Evolutionary conservation across 2,797 vertebrate genomes (phyloP).

Genomic region (Scleropages formosus): DNA sequence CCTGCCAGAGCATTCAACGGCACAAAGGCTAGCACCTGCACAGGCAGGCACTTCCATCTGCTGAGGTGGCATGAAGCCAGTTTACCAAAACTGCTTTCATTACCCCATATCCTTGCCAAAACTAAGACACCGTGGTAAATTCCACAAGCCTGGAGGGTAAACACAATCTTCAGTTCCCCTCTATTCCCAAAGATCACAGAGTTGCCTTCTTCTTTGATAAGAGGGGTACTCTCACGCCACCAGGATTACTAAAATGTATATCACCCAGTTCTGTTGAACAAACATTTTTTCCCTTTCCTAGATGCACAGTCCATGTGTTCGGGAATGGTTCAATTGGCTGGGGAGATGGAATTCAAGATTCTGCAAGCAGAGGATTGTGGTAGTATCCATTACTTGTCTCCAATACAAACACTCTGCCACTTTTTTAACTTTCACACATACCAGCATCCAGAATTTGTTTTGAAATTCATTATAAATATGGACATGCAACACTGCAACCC

Average conservation of each 20-base stretch:
- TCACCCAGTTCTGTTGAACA: neutral
- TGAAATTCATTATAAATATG: too few relatives aligned
- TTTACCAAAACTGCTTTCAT: neutral
- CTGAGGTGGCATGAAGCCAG: neutral
- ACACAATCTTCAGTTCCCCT: neutral
- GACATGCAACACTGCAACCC: too few relatives aligned
- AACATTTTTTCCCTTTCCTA: neutral
- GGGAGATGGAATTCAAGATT: neutral
- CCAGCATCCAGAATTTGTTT: too few relatives aligned
- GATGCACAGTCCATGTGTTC: neutral
- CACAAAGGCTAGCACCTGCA: neutral
- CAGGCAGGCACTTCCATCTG: neutral
- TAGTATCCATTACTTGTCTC: neutral
- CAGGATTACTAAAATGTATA: neutral
- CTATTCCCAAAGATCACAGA: neutral
- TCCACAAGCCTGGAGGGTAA: neutral
- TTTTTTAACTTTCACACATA: too few relatives aligned
- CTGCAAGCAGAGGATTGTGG: neutral
- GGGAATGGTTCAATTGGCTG: neutral
- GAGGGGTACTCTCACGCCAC: neutral
- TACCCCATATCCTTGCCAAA: slow-evolving; percentile 1
- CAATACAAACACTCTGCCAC: neutral
- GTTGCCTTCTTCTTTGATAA: slow-evolving; percentile 9
- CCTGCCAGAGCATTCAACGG: too few relatives aligned
- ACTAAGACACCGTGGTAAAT: slow-evolving; percentile 13